Base-by-base conservation (phyloP, 2,797 vertebrate genomes). In the Dendrocincla fuliginosa region DNA sequence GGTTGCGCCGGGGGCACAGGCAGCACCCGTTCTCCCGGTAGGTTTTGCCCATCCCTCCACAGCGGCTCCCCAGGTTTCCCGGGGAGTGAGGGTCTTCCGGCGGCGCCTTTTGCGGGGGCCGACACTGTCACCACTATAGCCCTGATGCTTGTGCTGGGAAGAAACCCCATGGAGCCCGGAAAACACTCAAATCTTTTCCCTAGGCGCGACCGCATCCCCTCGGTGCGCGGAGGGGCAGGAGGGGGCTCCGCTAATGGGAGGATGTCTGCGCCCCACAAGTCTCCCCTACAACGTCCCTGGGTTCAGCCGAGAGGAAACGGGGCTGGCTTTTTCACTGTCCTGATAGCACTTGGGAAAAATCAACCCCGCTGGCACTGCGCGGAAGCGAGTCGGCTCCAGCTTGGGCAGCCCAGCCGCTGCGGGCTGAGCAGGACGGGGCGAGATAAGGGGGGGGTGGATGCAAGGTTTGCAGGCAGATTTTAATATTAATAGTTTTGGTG, bases 401-500 rank as follows among this genome's bases (percentile, higher is more conserved):
- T 23, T 6, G 64, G 55, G 32, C 44, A 64, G n/a, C 76, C 37
- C 65, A 5, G 80, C 39, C 59, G 52, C 74, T 35, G 67, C 4
- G 32, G 18, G 80, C 39, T 24, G 63, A 13, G 50, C 30, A 27
- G 52, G 93, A 77, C 28, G 13, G 89, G n/a, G 80, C 61, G 94
- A 60, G 87, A 49, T 56, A 46, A 30, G 74, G 68, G 89, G 64
- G 68, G 42, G 84, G 50, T 28, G 79, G 70, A 75, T 90, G 92
- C 28, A 53, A 60, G 90, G 85, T 95, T 93, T 65, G 95, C 97
- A 96, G 98, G 97, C 98, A 97, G 98, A 98, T 99, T 99, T 99
- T 98, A 98, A 99, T 99, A 99, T 99, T 99, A 99, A 99, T 99
- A 98, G 98, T 98, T 98, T 96, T 92, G 95, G 92, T 98, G 98